Evolutionary conservation across 2,888 invertebrate genomes (phyloP).

Genomic region (Conomelus anceps): DNA sequence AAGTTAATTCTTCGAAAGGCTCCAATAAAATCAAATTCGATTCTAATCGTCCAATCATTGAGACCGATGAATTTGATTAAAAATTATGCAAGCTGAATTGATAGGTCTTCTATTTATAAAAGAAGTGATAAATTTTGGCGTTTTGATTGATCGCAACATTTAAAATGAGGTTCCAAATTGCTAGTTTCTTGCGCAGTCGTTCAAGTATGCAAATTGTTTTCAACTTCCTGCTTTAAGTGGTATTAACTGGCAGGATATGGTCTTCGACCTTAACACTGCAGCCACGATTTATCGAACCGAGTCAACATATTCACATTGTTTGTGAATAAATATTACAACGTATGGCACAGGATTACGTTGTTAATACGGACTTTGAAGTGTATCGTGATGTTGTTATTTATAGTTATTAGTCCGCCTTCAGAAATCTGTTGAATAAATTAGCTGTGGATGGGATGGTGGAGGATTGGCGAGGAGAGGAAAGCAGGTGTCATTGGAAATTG

Average conservation of each 20-base stretch:
- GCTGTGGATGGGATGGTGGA: not conserved
- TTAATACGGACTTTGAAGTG: not conserved
- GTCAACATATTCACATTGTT: not conserved
- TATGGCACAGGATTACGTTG: not conserved
- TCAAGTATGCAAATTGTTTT: not conserved
- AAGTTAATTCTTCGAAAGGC: not conserved
- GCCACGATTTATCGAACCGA: not conserved
- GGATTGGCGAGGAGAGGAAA: not conserved
- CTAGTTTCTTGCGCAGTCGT: not conserved
- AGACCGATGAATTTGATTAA: not conserved
- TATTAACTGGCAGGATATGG: not conserved
- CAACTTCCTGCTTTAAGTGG: not conserved
- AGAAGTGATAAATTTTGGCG: not conserved
- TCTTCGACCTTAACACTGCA: not conserved
- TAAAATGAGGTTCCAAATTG: not conserved
- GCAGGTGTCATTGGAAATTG: not conserved
- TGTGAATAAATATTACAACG: not conserved
- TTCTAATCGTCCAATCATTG: not conserved
- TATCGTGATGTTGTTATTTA: not conserved
- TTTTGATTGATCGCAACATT: not conserved
- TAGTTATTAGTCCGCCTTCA: not conserved
- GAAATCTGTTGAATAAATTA: not conserved
- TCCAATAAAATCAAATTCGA: not conserved
- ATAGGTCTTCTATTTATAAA: not conserved
- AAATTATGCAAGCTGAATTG: not conserved